Evolutionary conservation across 53 echinoderm and acorn worm genomes (phyloP).

Genomic region (Mesocentrotus franciscanus): DNA sequence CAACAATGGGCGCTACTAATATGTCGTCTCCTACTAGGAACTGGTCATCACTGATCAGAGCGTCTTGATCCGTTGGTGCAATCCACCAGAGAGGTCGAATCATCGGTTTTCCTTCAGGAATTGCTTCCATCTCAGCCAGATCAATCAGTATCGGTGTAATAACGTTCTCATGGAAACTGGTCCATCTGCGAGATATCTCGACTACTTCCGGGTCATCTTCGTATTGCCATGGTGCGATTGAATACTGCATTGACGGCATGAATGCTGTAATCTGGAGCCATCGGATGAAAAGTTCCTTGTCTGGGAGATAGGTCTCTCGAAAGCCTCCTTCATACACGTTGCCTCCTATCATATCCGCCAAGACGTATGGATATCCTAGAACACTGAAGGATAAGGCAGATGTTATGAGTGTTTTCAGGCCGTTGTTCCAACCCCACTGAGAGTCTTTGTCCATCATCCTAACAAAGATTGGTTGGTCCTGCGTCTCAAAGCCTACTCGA

Average conservation of each 20-base stretch:
- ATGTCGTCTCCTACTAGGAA: conserved; percentile 91
- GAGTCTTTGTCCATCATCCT: conserved; percentile 98
- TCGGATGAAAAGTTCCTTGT: conserved; percentile 87
- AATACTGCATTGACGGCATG: conserved; percentile 97
- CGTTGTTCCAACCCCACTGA: conserved; percentile 88
- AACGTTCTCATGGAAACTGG: conserved; percentile 82
- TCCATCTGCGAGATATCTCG: conserved; percentile 84
- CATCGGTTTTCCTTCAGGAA: conserved; percentile 77
- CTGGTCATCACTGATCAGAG: conserved; percentile 77
- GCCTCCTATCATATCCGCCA: conserved; percentile 96
- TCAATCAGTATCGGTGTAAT: conserved; percentile 80
- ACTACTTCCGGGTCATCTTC: conserved; percentile 78
- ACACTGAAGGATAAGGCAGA: conserved; percentile 88
- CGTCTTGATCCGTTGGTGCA: conserved; percentile 78
- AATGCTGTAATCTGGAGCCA: conserved; percentile 94
- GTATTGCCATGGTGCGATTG: conserved; percentile 95
- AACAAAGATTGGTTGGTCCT: conserved; percentile 85
- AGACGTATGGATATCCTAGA: conserved; percentile 89
- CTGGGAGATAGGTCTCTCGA: conserved; percentile 73
- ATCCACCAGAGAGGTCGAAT: conserved; percentile 95
- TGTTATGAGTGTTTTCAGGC: conserved; percentile 86
- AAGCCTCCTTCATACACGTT: conserved; percentile 87
- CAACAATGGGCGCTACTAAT: conserved; percentile 85
- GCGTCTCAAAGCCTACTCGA: conserved; percentile 86
- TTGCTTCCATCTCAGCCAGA: conserved; percentile 73